These are phyloP conservation scores for Rhingia rostrata DNA, from an alignment of 2,888 invertebrate genomes.

Conservation along the genomic window DNA sequence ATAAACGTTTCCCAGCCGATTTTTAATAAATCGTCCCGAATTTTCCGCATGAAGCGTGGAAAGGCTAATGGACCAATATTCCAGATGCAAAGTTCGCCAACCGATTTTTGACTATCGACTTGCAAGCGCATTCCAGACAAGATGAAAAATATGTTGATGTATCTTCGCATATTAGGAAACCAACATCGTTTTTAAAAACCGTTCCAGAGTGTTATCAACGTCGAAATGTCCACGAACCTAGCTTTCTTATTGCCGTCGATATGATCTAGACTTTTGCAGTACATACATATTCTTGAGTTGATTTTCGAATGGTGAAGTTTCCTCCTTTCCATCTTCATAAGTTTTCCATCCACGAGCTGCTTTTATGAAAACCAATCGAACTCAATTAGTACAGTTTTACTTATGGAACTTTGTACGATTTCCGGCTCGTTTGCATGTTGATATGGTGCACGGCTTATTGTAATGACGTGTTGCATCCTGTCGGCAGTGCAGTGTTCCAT, in stretches of 20 bases:
- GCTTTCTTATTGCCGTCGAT: constrained; percentile 1
- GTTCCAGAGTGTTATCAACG: neutral
- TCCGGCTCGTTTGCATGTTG: neutral
- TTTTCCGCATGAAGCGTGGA: constrained; percentile 69
- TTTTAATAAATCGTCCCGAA: constrained; percentile 64
- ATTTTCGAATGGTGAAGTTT: neutral
- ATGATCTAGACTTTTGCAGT: neutral
- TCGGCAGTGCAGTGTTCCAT: too few relatives aligned
- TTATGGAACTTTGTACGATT: neutral
- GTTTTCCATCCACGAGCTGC: constrained; percentile 58
- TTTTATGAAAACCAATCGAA: constrained; percentile 24
- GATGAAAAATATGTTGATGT: too few relatives aligned
- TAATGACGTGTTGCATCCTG: constrained; percentile 16
- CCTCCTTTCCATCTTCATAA: constrained; percentile 21
- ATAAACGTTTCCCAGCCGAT: constrained; percentile 40
- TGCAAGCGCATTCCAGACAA: too few relatives aligned
- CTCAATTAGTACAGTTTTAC: constrained; percentile 36
- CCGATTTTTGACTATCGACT: constrained; percentile 4
- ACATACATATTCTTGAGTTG: constrained; percentile 5
- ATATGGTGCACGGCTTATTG: constrained; percentile 22
- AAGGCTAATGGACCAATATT: constrained; percentile 41
- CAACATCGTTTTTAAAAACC: too few relatives aligned
- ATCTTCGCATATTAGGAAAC: too few relatives aligned
- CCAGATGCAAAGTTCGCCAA: constrained; percentile 21
- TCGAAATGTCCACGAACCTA: constrained; percentile 61